Conservation (phyloP, 2,113 vertebrate species). For the human region GRCh38 chr3:5155001-5155500, state of each 20-base stretch:
- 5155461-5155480: not conserved
- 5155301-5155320: not conserved
- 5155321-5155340: not conserved
- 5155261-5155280: not conserved
- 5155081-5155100: not conserved
- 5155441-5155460: not conserved
- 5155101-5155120: not conserved
- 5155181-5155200: not conserved
- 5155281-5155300: not conserved
- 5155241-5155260: not conserved
- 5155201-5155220: not conserved
- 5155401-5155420: not conserved
- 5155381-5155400: not conserved
- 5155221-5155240: not conserved
- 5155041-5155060: not conserved
- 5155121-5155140: not conserved
- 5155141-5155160: not conserved
- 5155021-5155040: not conserved
- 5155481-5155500: not conserved
- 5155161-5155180: not conserved
- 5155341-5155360: not conserved
- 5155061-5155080: not conserved
- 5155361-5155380: not conserved
- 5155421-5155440: not conserved
- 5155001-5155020: not conserved